Evolutionary conservation across 2,888 invertebrate genomes (phyloP).

Genomic region (Drosophila anomalata): DNA sequence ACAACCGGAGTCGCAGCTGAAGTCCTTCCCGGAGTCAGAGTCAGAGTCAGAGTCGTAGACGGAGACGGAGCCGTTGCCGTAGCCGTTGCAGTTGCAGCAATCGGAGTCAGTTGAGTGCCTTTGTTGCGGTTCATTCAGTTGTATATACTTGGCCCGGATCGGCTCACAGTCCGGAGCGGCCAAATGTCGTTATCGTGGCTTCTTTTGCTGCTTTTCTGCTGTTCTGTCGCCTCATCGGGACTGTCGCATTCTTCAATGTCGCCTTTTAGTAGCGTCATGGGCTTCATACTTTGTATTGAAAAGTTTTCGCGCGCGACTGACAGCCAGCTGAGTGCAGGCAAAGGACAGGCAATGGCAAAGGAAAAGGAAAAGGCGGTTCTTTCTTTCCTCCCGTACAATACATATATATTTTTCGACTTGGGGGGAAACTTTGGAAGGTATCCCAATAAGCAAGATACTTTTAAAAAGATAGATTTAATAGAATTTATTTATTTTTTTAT

Average conservation of each 20-base stretch:
- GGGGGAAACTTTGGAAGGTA: slow-evolving; percentile 23
- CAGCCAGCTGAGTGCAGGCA: slow-evolving; percentile 38
- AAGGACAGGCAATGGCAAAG: neutral
- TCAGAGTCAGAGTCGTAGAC: slow-evolving; percentile 10
- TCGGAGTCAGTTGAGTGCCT: slow-evolving; percentile 51
- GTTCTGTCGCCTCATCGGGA: slow-evolving; percentile 35
- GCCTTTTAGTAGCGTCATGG: slow-evolving; percentile 58
- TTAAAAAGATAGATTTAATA: neutral
- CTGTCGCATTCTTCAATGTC: slow-evolving; percentile 64
- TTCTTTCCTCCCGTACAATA: slow-evolving; percentile 21
- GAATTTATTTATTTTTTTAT: no score
- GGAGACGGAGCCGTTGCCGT: slow-evolving; percentile 2
- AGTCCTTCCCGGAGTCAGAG: slow-evolving; percentile 7
- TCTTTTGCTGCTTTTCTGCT: slow-evolving; percentile 16
- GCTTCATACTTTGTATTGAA: slow-evolving; percentile 73
- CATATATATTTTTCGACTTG: slow-evolving; percentile 6
- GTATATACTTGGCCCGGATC: slow-evolving; percentile 23
- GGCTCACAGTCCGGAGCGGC: slow-evolving; percentile 8
- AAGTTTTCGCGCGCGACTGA: slow-evolving; percentile 57
- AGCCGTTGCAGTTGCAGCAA: slow-evolving; percentile 8
- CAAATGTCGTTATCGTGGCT: slow-evolving; percentile 33
- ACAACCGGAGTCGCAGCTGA: slow-evolving; percentile 8
- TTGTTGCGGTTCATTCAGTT: slow-evolving; percentile 69
- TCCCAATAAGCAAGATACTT: slow-evolving; percentile 18
- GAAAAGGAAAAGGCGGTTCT: slow-evolving; percentile 25